Base-by-base conservation (phyloP, 2,888 invertebrate species). In the Ctenicera cuprea region DNA sequence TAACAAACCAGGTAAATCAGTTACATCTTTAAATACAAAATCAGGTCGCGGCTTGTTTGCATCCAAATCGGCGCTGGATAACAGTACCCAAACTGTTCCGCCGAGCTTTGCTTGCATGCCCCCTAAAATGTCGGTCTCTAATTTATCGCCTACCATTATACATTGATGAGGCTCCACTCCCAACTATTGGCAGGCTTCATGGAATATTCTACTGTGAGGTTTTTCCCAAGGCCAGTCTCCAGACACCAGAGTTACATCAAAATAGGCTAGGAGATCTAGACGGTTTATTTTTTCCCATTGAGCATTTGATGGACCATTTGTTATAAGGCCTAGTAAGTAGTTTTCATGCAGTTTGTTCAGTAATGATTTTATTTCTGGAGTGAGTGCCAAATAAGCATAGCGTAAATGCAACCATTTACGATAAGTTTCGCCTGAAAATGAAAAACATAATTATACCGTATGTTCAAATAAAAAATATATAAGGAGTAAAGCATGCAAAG, bases 221-320 rank as follows among this genome's bases (percentile, higher is more conserved):
- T 96, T 96, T 88, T 95, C 95, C 93, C 94, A 95, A 2, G 94
- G 93, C 81, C 94, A 88, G 87, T 96, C 96, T 16, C 94, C 95
- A 59, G 95, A 95, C 48, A 96, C 94, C 81, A 95, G 88, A 83
- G 95, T 90, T 82, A 93, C 90, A 87, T 95, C 94, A 87, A 95
- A 95, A 87, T 92, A 92, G 81, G 90, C 90, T 80, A 91, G 90
- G 52, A 95, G 89, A 65, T 91, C 90, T 77, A 95, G 89, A 78
- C 90, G 91, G 74, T 91, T 90, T 77, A 96, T 90, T 88, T 96
- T 96, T 88, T 96, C 96, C 95, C 96, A 95, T 87, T 96, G 96
- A 38, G 94, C 93, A 76, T 92, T 91, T 73, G 95, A 95, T 11
- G 95, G 94, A 59, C 96, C 96, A 87, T 96, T 96, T 80, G 95